Evolutionary conservation across 2,113 vertebrate genomes (phyloP).

Genomic region (Pseudois nayaur): DNA sequence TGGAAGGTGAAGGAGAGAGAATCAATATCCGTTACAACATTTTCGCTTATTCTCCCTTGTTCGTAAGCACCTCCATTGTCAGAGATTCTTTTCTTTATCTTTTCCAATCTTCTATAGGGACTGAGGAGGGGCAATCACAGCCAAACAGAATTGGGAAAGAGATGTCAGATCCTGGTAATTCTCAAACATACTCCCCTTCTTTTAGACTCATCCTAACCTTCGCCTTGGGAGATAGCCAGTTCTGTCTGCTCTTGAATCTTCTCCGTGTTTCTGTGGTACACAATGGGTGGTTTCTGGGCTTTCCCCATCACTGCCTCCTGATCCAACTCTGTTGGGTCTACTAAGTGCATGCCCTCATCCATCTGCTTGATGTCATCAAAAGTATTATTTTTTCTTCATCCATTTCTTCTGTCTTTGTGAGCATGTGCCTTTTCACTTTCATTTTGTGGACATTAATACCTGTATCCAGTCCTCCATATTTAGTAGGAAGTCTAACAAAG

Average conservation of each 20-base stretch:
- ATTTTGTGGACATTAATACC: neutral
- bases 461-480: neutral
- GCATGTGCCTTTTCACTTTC: neutral
- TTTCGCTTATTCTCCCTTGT: neutral
- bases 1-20: neutral
- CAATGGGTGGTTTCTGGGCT: neutral
- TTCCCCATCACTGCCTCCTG: neutral
- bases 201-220: neutral
- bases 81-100: neutral
- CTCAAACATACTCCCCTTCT: neutral
- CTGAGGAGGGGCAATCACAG: neutral
- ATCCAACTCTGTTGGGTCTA: neutral
- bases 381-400: neutral
- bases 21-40: neutral
- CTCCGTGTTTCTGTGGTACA: neutral
- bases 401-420: neutral
- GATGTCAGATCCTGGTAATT: neutral
- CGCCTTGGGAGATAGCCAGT: neutral
- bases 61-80: neutral
- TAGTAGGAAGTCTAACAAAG: neutral
- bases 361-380: neutral
- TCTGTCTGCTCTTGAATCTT: neutral
- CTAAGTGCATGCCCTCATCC: neutral
- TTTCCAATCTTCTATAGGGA: neutral
- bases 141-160: neutral